phyloP scores from a whole-genome alignment of 2,797 vertebrate species.

The Pseudomugil gertrudae region DNA sequence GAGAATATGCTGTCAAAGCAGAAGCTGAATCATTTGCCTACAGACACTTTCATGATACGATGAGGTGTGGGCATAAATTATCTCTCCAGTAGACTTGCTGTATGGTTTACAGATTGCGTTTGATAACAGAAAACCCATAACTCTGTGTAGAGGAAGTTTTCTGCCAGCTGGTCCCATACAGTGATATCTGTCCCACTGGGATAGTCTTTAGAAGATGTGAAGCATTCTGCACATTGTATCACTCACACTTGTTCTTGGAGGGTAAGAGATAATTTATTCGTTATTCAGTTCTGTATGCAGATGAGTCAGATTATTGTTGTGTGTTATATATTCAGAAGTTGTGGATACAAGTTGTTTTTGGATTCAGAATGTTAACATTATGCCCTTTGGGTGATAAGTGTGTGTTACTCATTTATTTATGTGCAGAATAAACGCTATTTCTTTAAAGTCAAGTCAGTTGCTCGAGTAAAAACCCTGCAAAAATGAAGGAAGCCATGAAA shows the following conservation, averaged over 20 bases:
- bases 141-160: slow-evolving; percentile 18
- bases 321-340: slow-evolving; percentile 15
- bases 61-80: slow-evolving; percentile 58
- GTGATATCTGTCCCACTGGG: slow-evolving; percentile 39
- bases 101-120: slow-evolving; percentile 46
- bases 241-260: slow-evolving; percentile 10
- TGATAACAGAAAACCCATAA: slow-evolving; percentile 44
- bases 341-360: slow-evolving; percentile 3
- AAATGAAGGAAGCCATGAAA: not conserved
- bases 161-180: slow-evolving; percentile 11
- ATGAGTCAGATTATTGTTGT: slow-evolving; percentile 32
- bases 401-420: not conserved
- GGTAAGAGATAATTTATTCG: slow-evolving; percentile 15
- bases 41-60: slow-evolving; percentile 53
- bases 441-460: not conserved
- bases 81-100: slow-evolving; percentile 41
- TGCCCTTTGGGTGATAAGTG: not conserved
- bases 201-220: slow-evolving; percentile 23
- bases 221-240: slow-evolving; percentile 7
- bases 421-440: not conserved
- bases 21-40: slow-evolving; percentile 64
- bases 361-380: slow-evolving; percentile 1
- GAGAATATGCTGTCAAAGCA: slow-evolving; percentile 70
- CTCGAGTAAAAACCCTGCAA: not conserved
- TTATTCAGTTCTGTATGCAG: slow-evolving; percentile 15